These are phyloP conservation scores for Trochalopteron elliotii DNA, from an alignment of 2,113 vertebrate genomes.

Conservation along the genomic window DNA sequence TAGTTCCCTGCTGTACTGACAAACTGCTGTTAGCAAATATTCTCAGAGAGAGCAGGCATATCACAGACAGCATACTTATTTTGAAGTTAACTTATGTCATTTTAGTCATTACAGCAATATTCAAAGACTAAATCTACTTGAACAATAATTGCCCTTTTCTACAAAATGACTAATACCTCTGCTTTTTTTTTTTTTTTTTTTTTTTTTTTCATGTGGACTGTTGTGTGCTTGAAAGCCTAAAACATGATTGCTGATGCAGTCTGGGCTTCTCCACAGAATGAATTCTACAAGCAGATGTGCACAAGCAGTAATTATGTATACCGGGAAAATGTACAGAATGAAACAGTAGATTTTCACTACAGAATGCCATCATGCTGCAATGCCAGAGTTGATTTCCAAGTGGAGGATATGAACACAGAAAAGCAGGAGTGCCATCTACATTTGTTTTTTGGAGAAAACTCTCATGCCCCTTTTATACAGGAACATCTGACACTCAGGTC, in stretches of 20 bases:
- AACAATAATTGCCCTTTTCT: background rate
- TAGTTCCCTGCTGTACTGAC: background rate
- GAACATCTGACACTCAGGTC: background rate
- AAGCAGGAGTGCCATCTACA: background rate
- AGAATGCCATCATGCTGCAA: background rate
- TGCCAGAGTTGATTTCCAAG: background rate
- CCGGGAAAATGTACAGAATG: background rate
- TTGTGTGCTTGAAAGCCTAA: background rate
- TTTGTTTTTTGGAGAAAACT: background rate
- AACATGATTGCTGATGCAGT: background rate
- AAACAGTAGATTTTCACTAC: background rate
- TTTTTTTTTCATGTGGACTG: background rate
- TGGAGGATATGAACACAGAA: background rate
- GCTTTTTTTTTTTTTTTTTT: background rate
- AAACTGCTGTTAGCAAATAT: background rate
- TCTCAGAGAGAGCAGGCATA: background rate
- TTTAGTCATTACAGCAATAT: background rate
- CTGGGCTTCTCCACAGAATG: background rate
- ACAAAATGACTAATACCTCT: constrained; percentile 32
- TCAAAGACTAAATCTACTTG: background rate
- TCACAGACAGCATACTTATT: background rate
- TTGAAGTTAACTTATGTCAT: background rate
- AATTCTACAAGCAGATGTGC: background rate
- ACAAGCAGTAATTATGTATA: background rate
- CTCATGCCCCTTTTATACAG: background rate